Base-by-base conservation (phyloP, 2,113 vertebrate species). In the Marmota monax region DNA sequence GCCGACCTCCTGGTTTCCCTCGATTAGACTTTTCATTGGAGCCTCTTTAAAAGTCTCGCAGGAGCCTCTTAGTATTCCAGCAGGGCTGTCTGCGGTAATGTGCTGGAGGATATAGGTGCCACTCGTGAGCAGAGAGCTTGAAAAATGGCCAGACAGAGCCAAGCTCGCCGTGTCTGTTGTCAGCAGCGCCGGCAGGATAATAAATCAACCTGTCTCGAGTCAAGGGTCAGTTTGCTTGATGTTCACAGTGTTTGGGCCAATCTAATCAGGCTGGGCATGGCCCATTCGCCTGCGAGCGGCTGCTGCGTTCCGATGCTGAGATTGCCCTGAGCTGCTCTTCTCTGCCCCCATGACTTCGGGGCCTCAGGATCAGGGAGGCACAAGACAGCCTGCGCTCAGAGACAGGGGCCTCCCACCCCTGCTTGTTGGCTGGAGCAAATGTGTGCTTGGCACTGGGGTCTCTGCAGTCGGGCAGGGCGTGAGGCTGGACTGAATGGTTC, bases 131-230 rank as follows among this genome's bases (percentile, higher is more conserved):
- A 97, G 74, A 97, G 98, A 98, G 95, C 98, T 98, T 98, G 98
- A 98, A 97, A 98, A 98, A 98, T 96, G 97, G 97, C 94, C 98
- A 98, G 97, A 96, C 95, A 95, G 91, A 96, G 95, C 98, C 88
- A 65, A 86, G 91, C 96, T 96, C 86, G 69, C 58, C 25, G 61
- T 82, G 92, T 51, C 9, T 51, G 83, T 94, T 98, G 97, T 98
- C 97, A 97, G 95, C 97, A 72, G 85, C 2, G 10, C 96, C 90
- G 74, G 98, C 95, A 92, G 98, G 98, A 90, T 97, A 96, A 98
- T 98, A 98, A 98, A 98, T 99, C 98, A 98, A 97, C 98, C 97
- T 98, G 96, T 88, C 97, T 96, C n/a, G 4, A 91, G 97, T 97
- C 98, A 98, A 89, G 97, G 98, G 98, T 98, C 98, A 96, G 74